These are phyloP conservation scores for Synchiropus splendidus DNA, from an alignment of 2,113 vertebrate species.

Conservation along the genomic window DNA sequence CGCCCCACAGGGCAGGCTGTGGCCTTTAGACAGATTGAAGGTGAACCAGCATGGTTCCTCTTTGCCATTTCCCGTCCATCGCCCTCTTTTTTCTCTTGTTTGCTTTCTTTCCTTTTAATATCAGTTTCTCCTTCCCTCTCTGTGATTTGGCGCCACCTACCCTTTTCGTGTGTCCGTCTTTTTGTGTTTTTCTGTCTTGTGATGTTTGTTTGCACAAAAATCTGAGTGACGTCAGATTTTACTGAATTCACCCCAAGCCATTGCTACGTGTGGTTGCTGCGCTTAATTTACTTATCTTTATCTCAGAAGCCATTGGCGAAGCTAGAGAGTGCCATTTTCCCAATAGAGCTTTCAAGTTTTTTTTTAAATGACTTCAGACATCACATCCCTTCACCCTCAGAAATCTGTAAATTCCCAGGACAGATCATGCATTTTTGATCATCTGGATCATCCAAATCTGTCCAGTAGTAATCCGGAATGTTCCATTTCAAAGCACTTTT, in stretches of 20 bases:
- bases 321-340: constrained; percentile 1
- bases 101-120: constrained; percentile 27
- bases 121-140: constrained; percentile 23
- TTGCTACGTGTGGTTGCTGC: constrained; percentile 39
- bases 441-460: too few relatives aligned
- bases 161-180: constrained; percentile 35
- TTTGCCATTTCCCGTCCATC: constrained; percentile 41
- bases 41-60: constrained; percentile 88
- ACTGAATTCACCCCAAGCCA: constrained; percentile 32
- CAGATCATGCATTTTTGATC: too few relatives aligned
- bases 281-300: too few relatives aligned
- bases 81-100: constrained; percentile 24
- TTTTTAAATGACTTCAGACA: too few relatives aligned
- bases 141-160: constrained; percentile 50
- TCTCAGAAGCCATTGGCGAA: too few relatives aligned
- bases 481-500: too few relatives aligned
- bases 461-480: too few relatives aligned
- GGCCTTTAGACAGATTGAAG: constrained; percentile 85
- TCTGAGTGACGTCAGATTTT: constrained; percentile 35
- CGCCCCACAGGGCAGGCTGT: constrained; percentile 75
- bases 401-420: too few relatives aligned
- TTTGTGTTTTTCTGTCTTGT: constrained; percentile 33
- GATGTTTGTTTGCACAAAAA: constrained; percentile 35
- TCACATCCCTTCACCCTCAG: too few relatives aligned
- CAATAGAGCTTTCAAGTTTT: constrained; percentile 5